Evolutionary conservation across 2,888 invertebrate genomes (phyloP).

Genomic region (Gibbula magus): DNA sequence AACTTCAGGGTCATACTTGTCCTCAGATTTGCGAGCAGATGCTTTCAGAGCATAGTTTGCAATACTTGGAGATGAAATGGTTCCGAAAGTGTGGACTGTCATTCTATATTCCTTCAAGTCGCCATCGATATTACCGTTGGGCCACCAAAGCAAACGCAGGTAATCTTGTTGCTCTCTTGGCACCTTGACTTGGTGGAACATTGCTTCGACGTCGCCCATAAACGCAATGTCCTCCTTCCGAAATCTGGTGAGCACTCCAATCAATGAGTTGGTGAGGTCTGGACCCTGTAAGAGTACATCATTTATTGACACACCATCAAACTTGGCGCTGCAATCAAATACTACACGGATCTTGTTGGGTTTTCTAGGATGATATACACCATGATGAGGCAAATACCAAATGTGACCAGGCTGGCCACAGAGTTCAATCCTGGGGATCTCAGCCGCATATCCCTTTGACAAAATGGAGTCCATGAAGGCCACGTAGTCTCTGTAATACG

Average conservation of each 20-base stretch:
- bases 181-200: slow-evolving; percentile 31
- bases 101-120: no score
- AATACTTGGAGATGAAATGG: no score
- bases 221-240: slow-evolving; percentile 23
- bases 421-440: not conserved
- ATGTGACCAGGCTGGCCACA: not conserved
- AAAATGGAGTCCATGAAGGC: no score
- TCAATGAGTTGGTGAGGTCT: slow-evolving; percentile 26
- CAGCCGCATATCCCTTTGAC: not conserved
- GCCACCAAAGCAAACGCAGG: no score
- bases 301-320: slow-evolving; percentile 11
- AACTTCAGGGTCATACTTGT: no score
- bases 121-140: no score
- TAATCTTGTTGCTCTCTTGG: slow-evolving; percentile 11
- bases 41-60: no score
- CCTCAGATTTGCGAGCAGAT: no score
- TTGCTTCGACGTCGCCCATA: slow-evolving; percentile 30
- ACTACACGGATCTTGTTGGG: slow-evolving; percentile 16
- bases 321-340: slow-evolving; percentile 27
- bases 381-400: slow-evolving; percentile 32
- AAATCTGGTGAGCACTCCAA: slow-evolving; percentile 28
- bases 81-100: no score
- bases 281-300: slow-evolving; percentile 28
- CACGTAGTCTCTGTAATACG: no score
- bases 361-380: slow-evolving; percentile 34